Evolutionary conservation across 2,797 vertebrate genomes (phyloP).

Genomic region (Danio kyathit): DNA sequence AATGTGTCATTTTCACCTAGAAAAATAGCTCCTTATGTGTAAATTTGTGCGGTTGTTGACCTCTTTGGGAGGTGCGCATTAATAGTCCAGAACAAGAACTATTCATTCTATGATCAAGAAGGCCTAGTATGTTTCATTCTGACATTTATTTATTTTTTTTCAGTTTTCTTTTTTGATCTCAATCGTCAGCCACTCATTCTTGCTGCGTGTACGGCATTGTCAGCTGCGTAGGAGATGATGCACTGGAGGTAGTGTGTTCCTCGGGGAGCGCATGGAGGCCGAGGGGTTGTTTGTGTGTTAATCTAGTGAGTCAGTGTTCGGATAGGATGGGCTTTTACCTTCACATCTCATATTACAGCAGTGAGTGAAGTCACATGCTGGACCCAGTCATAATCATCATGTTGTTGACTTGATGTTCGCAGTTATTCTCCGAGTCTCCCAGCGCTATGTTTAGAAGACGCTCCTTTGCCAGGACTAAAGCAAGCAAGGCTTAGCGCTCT

Average conservation of each 20-base stretch:
- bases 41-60: neutral
- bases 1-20: neutral
- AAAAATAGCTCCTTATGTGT: neutral
- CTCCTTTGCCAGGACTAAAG: slow-evolving; percentile 2
- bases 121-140: neutral
- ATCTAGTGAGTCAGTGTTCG: slow-evolving; percentile 24
- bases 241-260: slow-evolving; percentile 11
- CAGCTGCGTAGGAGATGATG: slow-evolving; percentile 25
- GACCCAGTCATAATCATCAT: slow-evolving; percentile 17
- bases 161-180: neutral
- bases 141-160: neutral
- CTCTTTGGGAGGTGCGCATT: neutral
- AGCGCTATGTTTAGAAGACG: slow-evolving; percentile 3
- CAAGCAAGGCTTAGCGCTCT: neutral
- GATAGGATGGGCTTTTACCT: slow-evolving; percentile 11
- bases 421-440: slow-evolving; percentile 1
- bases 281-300: slow-evolving; percentile 33
- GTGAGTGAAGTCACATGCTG: slow-evolving; percentile 31
- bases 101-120: neutral
- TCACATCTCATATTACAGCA: slow-evolving; percentile 17
- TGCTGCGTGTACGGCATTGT: neutral
- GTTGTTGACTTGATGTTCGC: slow-evolving; percentile 32
- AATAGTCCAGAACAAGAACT: neutral
- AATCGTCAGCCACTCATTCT: slow-evolving; percentile 12
- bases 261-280: slow-evolving; percentile 13